These are phyloP conservation scores for Dromius quadrimaculatus DNA, from an alignment of 2,888 invertebrate species.

Conservation along the genomic window DNA sequence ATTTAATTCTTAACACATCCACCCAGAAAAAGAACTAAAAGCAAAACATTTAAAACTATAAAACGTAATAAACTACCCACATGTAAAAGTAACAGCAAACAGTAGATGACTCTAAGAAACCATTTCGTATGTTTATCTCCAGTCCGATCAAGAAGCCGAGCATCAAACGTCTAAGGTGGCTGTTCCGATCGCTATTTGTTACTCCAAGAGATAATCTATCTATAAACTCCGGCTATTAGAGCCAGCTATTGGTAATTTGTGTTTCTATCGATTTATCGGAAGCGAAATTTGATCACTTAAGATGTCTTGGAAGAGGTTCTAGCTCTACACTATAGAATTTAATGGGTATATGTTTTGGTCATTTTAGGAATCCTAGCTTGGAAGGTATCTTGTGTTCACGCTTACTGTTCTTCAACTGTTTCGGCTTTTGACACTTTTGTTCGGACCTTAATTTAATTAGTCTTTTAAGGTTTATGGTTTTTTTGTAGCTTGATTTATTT, in stretches of 20 bases:
- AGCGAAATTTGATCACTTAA: constrained; percentile 2
- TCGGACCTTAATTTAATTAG: constrained; percentile 37
- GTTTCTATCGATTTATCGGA: constrained; percentile 53
- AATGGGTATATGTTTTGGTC: not conserved
- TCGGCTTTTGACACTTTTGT: constrained; percentile 41
- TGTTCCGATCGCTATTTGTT: constrained; percentile 64
- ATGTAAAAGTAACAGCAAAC: constrained; percentile 34
- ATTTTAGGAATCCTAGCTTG: constrained; percentile 10
- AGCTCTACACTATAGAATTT: not conserved
- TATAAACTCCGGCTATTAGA: constrained; percentile 65
- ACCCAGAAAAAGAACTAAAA: constrained; percentile 30
- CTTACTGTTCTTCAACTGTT: constrained; percentile 37
- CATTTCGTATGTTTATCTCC: constrained; percentile 28
- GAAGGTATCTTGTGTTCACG: constrained; percentile 38
- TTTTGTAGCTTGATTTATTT: constrained; percentile 32
- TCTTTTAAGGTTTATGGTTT: constrained; percentile 40
- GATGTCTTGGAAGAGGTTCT: not conserved
- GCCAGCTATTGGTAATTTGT: constrained; percentile 65
- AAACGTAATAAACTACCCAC: constrained; percentile 34
- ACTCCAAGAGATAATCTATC: constrained; percentile 59
- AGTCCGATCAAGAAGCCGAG: constrained; percentile 26
- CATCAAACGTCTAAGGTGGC: constrained; percentile 25
- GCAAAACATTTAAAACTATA: constrained; percentile 37
- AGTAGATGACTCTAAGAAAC: constrained; percentile 25
- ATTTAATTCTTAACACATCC: constrained; percentile 37